Percentiles rank a stretch among this genome's conserved stretches.
phyloP scores from a whole-genome alignment of 2,888 invertebrate genomes.

The Acleris emargana region DNA sequence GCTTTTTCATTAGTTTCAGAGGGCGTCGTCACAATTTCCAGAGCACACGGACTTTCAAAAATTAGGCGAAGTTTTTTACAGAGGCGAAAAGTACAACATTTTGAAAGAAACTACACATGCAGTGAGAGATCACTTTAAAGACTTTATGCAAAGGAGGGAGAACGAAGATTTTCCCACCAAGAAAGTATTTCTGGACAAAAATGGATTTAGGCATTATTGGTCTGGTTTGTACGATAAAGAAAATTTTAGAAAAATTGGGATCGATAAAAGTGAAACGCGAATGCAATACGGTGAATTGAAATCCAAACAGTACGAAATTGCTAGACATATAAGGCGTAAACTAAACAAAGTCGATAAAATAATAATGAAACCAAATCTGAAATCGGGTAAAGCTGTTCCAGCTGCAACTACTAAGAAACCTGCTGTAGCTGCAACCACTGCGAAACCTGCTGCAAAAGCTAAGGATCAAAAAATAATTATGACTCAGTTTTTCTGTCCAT shows the following conservation, averaged over 20 bases:
- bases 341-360: constrained; percentile 1
- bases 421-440: no score
- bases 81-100: constrained; percentile 60
- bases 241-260: constrained; percentile 48
- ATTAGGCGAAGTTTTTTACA: constrained; percentile 53
- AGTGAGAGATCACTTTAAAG: constrained; percentile 59
- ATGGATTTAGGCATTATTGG: constrained; percentile 69
- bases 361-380: constrained; percentile 2
- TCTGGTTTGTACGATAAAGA: constrained; percentile 46
- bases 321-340: constrained; percentile 1
- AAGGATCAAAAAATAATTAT: constrained; percentile 41
- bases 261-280: background rate
- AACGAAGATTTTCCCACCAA: constrained; percentile 42
- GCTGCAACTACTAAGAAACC: no score
- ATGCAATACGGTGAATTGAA: background rate
- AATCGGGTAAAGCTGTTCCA: background rate
- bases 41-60: constrained; percentile 63
- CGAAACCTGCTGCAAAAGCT: no score
- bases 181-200: constrained; percentile 58
- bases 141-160: constrained; percentile 51
- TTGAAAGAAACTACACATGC: constrained; percentile 58
- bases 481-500: constrained; percentile 67
- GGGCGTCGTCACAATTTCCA: constrained; percentile 45
- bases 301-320: background rate
- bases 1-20: constrained; percentile 42